Conservation (phyloP, 2,113 vertebrate genomes). For the Vimba vimba region DNA sequence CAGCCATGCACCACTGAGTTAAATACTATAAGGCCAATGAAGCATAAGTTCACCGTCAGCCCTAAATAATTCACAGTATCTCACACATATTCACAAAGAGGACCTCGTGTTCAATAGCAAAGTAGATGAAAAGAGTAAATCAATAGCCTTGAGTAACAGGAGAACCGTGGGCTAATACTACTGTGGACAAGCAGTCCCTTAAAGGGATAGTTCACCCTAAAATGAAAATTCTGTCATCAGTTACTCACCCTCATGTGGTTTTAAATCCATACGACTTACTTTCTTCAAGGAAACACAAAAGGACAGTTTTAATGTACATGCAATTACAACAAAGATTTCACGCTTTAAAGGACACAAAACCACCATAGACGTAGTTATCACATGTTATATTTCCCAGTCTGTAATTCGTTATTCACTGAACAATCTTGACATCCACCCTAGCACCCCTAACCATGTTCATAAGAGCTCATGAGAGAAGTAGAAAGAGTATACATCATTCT, state of each 20-base stretch:
- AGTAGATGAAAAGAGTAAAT: slow-evolving; percentile 9
- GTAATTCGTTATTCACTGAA: neutral
- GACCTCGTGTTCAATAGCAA: neutral
- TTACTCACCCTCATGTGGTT: neutral
- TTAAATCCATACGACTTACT: neutral
- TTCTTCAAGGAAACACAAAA: neutral
- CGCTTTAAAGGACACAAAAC: neutral
- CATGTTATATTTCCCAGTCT: neutral
- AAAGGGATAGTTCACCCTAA: neutral
- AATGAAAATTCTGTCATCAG: neutral
- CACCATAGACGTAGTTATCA: neutral
- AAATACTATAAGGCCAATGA: slow-evolving; percentile 11
- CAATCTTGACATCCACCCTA: neutral
- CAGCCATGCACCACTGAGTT: neutral
- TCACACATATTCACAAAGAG: slow-evolving; percentile 5
- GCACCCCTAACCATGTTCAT: neutral
- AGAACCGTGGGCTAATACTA: slow-evolving; percentile 6
- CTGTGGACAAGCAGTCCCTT: neutral
- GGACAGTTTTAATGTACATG: neutral
- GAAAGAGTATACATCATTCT: neutral
- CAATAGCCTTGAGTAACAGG: slow-evolving; percentile 15
- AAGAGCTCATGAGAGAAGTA: neutral
- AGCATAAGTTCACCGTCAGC: neutral
- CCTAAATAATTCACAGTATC: slow-evolving; percentile 8
- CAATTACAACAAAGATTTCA: neutral